These are phyloP conservation scores for Myodes glareolus DNA, from an alignment of 2,113 vertebrate species.

Conservation along the genomic window DNA sequence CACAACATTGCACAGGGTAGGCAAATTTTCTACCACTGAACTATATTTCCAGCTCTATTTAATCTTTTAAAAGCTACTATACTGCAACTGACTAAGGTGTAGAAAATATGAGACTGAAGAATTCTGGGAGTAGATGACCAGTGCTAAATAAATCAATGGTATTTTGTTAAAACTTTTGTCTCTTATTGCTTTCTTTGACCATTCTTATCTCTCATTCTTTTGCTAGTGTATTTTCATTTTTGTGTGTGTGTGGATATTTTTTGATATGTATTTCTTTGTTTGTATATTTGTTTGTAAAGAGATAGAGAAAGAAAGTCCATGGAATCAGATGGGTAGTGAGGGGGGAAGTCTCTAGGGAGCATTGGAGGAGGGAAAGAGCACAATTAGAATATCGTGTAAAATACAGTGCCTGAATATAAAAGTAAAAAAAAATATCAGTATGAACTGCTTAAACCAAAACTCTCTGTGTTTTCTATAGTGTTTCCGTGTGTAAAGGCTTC, in stretches of 20 bases:
- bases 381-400: not conserved
- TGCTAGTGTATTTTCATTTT: not conserved
- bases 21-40: not conserved
- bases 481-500: not conserved
- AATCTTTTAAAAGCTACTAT: not conserved
- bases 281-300: not conserved
- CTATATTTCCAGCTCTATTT: not conserved
- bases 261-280: not conserved
- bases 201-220: not conserved
- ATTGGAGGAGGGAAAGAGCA: not conserved
- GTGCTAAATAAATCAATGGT: not conserved
- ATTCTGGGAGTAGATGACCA: not conserved
- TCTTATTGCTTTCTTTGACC: no score
- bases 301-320: not conserved
- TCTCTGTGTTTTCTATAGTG: not conserved
- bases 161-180: not conserved
- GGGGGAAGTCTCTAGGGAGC: not conserved
- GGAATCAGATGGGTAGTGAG: not conserved
- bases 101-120: not conserved
- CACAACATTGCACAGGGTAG: not conserved
- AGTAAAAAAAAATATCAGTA: not conserved
- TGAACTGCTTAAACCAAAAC: not conserved
- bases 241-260: not conserved
- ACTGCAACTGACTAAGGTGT: not conserved
- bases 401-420: not conserved